Percentiles rank a stretch among this genome's conserved stretches.
These are phyloP conservation scores for Schlechtendalia chinensis DNA, from an alignment of 1,140 invertebrate species.

Conservation along the genomic window DNA sequence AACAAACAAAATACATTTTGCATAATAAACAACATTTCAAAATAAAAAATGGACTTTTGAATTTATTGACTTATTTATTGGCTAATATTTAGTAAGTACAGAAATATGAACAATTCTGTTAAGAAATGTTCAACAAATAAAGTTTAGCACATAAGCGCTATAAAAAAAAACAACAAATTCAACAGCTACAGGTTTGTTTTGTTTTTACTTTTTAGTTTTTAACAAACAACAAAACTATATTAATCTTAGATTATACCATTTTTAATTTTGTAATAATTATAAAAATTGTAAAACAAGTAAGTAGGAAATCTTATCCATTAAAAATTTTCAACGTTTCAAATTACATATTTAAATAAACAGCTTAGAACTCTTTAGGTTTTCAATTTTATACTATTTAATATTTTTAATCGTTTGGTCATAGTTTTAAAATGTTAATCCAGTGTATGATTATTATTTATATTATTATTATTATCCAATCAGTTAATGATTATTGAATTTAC, in stretches of 20 bases:
- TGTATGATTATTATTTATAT: too few species aligned
- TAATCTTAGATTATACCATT: constrained; percentile 5
- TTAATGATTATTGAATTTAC: neutral
- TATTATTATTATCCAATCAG: too few species aligned
- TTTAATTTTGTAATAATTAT: constrained; percentile 29
- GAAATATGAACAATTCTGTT: constrained; percentile 32
- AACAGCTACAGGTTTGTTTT: constrained; percentile 10
- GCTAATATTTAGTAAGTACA: constrained; percentile 46
- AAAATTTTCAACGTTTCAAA: constrained; percentile 10
- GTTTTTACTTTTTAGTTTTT: constrained; percentile 7
- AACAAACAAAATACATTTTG: constrained; percentile 25
- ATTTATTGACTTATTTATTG: constrained; percentile 22
- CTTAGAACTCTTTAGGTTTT: constrained; percentile 25
- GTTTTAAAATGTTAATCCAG: neutral
- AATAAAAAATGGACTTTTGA: constrained; percentile 7
- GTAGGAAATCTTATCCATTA: constrained; percentile 44
- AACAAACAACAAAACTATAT: constrained; percentile 42
- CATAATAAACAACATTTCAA: constrained; percentile 2
- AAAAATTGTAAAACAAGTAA: constrained; percentile 49
- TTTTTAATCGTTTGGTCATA: neutral
- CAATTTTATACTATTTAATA: neutral
- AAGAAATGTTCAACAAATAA: constrained; percentile 22
- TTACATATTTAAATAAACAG: constrained; percentile 25
- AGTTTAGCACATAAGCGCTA: neutral
- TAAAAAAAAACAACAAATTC: constrained; percentile 1